Conservation (phyloP, 2,113 vertebrate species). For the Phocoena phocoena region DNA sequence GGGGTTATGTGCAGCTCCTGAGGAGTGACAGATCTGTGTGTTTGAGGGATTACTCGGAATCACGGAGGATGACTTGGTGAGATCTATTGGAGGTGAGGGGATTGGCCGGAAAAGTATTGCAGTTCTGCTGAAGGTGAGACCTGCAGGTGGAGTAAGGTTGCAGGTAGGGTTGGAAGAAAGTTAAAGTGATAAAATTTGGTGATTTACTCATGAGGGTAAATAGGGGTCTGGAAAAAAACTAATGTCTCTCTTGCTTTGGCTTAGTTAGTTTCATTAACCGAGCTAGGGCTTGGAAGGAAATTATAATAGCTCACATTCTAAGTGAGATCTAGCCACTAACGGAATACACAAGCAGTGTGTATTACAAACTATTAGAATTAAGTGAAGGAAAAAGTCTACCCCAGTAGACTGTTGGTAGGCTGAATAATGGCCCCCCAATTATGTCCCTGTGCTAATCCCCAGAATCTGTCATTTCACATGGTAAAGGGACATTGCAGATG, state of each 20-base stretch:
- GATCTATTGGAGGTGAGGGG: not conserved
- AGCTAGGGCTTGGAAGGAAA: not conserved
- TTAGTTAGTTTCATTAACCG: not conserved
- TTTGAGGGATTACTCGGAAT: not conserved
- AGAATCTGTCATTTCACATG: not conserved
- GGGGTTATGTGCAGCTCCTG: not conserved
- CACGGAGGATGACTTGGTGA: not conserved
- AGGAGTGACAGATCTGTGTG: too few relatives aligned
- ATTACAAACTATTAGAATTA: not conserved
- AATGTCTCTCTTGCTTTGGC: not conserved
- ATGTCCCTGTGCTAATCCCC: not conserved
- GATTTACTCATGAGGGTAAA: not conserved
- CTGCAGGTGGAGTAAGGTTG: not conserved
- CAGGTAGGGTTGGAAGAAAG: not conserved
- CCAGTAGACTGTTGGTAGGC: not conserved
- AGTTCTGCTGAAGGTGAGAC: fast-evolving
- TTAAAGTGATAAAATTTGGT: not conserved
- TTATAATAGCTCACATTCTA: not conserved
- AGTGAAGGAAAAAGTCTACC: not conserved
- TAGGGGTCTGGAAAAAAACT: not conserved
- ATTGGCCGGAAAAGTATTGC: fast-evolving
- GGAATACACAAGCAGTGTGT: not conserved
- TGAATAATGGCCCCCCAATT: not conserved
- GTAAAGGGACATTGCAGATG: not conserved
- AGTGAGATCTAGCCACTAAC: not conserved